Conservation (phyloP, 2,797 vertebrate species). For the Hozukius guyotensis region DNA sequence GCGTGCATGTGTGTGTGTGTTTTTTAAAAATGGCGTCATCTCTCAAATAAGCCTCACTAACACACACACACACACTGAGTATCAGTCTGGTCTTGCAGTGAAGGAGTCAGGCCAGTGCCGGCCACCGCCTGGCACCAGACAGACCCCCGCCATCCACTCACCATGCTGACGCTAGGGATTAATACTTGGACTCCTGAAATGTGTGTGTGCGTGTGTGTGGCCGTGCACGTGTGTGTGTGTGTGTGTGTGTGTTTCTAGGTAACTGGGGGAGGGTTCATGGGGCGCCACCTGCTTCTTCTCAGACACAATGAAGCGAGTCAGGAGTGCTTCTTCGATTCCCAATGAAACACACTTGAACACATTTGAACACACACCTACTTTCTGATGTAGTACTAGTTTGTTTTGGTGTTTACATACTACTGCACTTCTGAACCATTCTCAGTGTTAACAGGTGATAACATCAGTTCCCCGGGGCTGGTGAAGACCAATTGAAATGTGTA, state of each 20-base stretch:
- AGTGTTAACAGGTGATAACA: background rate
- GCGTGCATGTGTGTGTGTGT: conserved; percentile 36
- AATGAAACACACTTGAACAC: background rate
- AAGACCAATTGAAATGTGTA: background rate
- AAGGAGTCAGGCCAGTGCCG: conserved; percentile 77
- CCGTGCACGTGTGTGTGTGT: background rate
- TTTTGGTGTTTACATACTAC: background rate
- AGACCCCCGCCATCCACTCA: conserved; percentile 75
- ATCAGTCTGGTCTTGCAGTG: conserved; percentile 46
- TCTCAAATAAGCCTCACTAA: conserved; percentile 54
- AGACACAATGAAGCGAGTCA: conserved; percentile 70
- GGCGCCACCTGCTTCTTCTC: conserved; percentile 81
- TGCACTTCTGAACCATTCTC: background rate
- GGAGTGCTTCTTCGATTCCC: conserved; percentile 20
- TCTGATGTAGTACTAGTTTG: background rate
- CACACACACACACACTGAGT: conserved; percentile 18
- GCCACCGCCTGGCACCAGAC: conserved; percentile 80
- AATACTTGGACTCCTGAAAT: conserved; percentile 66
- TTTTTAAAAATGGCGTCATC: conserved; percentile 76
- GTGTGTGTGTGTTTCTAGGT: conserved; percentile 45
- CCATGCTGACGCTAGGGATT: conserved; percentile 82
- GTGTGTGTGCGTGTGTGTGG: background rate
- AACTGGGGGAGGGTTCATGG: conserved; percentile 67
- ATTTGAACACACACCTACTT: background rate
- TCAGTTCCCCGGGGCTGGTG: background rate